These are phyloP conservation scores for Drosophila repleta DNA, from an alignment of 1,140 invertebrate genomes.

Conservation along the genomic window DNA sequence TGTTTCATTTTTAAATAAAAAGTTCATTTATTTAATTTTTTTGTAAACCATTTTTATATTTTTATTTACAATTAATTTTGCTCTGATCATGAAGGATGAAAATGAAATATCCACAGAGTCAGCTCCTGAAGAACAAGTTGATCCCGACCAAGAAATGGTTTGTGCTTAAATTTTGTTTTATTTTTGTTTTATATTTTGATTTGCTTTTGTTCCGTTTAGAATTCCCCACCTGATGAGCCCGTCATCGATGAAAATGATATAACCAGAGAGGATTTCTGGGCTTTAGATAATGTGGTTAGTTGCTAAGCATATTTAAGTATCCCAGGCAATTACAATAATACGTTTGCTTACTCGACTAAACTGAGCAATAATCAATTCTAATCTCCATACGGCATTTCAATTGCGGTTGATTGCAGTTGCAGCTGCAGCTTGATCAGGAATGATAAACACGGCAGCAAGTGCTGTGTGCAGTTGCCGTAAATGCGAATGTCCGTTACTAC, in stretches of 20 bases:
- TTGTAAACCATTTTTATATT: slow-evolving; percentile 7
- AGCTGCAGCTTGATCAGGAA: slow-evolving; percentile 7
- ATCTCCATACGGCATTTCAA: background rate
- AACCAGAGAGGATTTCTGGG: slow-evolving; percentile 21
- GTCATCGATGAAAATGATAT: slow-evolving; percentile 32
- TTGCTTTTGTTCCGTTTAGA: slow-evolving; percentile 19
- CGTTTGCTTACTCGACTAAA: background rate
- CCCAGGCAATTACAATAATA: background rate
- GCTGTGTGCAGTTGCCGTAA: slow-evolving; percentile 59
- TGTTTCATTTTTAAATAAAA: background rate
- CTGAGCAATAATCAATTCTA: background rate
- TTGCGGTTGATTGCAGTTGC: slow-evolving; percentile 28
- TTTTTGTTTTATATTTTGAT: slow-evolving; percentile 12
- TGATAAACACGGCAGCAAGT: slow-evolving; percentile 35
- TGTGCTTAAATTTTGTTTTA: slow-evolving; percentile 1
- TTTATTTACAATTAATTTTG: background rate
- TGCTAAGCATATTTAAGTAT: background rate
- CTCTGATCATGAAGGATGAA: slow-evolving; percentile 45
- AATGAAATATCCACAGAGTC: slow-evolving; percentile 14
- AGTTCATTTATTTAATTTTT: background rate
- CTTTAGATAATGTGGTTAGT: slow-evolving; percentile 15
- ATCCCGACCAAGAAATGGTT: slow-evolving; percentile 21
- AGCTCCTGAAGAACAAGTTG: background rate
- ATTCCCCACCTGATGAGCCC: slow-evolving; percentile 21
- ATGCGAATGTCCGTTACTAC: slow-evolving; percentile 42